phyloP scores from a whole-genome alignment of 1,140 invertebrate genomes.

The Eupeodes corollae region DNA sequence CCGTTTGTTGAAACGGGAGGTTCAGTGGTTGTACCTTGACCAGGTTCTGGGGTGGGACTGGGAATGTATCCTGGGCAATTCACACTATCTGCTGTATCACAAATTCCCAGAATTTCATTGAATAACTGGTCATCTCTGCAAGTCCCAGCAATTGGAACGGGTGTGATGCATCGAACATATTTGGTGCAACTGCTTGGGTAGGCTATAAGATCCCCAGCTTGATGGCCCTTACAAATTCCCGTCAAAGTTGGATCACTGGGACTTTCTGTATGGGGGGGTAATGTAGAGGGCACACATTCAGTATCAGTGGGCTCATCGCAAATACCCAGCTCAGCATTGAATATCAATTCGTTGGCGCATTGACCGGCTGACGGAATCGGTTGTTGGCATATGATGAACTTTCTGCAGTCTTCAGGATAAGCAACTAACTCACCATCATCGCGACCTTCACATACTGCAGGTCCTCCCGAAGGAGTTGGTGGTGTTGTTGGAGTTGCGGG shows the following conservation, averaged over 20 bases:
- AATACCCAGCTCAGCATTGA: constrained; percentile 15
- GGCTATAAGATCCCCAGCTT: constrained; percentile 17
- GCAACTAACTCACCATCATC: constrained; percentile 1
- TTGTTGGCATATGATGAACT: constrained; percentile 13
- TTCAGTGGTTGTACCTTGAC: constrained; percentile 7
- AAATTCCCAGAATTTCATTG: constrained; percentile 15
- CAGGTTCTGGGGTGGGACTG: constrained; percentile 7
- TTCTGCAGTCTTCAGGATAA: constrained; percentile 9
- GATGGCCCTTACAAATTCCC: constrained; percentile 17
- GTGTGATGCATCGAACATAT: constrained; percentile 25
- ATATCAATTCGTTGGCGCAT: constrained; percentile 16
- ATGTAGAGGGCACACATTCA: too few species aligned
- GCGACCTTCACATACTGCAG: background rate
- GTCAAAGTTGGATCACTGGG: too few species aligned
- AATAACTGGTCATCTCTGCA: constrained; percentile 19
- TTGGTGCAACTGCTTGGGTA: constrained; percentile 27
- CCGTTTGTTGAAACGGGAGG: constrained; percentile 4
- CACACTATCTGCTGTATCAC: constrained; percentile 21
- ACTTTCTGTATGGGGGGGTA: background rate
- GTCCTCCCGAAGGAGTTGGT: background rate
- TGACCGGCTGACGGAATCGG: constrained; percentile 5
- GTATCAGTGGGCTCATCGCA: constrained; percentile 21
- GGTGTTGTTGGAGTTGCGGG: background rate
- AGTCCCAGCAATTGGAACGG: constrained; percentile 25
- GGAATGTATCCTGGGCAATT: constrained; percentile 8